Conservation (phyloP, 2,888 invertebrate species). For the Endomychus coccineus region DNA sequence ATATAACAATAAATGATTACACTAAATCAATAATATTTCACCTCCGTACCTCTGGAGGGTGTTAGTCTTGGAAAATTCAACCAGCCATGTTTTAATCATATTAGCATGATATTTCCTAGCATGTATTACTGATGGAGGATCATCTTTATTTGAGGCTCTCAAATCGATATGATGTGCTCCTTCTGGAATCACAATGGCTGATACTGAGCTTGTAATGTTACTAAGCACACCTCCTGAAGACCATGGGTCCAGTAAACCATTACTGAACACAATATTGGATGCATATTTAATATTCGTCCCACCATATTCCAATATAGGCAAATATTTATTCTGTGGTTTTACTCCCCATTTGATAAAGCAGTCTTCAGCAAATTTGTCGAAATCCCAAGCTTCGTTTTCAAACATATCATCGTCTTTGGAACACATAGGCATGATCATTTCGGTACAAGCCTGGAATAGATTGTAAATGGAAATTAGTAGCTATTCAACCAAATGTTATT, state of each 20-base stretch:
- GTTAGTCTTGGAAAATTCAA: constrained; percentile 12
- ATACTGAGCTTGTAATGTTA: constrained; percentile 57
- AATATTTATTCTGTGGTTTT: constrained; percentile 51
- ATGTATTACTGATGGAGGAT: constrained; percentile 57
- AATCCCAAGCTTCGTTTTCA: constrained; percentile 67
- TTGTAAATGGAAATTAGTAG: not conserved
- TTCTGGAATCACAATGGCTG: constrained; percentile 68
- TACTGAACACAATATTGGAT: constrained; percentile 72
- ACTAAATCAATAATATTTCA: no score
- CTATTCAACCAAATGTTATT: no score
- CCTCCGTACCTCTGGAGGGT: no score
- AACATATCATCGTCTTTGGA: constrained; percentile 71
- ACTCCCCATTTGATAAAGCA: constrained; percentile 68
- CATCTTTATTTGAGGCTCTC: constrained; percentile 54
- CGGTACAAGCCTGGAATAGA: constrained; percentile 71
- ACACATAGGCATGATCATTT: constrained; percentile 97
- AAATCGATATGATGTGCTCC: constrained; percentile 84
- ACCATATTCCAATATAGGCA: constrained; percentile 72
- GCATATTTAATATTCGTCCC: constrained; percentile 62
- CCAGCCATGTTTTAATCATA: constrained; percentile 57
- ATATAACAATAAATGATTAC: no score
- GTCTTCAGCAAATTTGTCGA: constrained; percentile 52
- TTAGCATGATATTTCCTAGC: constrained; percentile 57
- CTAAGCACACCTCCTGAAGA: constrained; percentile 73
- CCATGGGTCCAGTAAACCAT: constrained; percentile 84